phyloP scores from a whole-genome alignment of 2,888 invertebrate species.

The Helleia helle region DNA sequence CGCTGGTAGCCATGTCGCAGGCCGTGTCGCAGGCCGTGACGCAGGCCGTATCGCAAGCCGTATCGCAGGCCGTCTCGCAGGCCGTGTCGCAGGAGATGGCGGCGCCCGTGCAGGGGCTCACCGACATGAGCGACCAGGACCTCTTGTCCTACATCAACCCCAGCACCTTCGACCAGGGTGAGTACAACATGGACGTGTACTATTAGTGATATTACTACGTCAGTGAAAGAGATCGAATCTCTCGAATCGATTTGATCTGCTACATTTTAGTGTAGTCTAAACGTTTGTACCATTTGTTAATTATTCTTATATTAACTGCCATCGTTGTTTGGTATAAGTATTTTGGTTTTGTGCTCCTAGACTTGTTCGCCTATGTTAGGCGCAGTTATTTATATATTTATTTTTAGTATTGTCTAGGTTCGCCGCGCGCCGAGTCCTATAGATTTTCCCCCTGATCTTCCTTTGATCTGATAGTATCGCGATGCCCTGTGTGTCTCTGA shows the following conservation, averaged over 20 bases:
- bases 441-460: too few relatives aligned
- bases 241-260: neutral
- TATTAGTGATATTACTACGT: conserved; percentile 24
- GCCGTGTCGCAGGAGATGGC: conserved; percentile 68
- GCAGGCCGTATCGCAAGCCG: conserved; percentile 63
- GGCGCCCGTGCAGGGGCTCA: conserved; percentile 81
- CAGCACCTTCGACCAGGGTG: conserved; percentile 89
- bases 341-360: neutral
- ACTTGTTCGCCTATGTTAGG: neutral
- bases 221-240: neutral
- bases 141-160: conserved; percentile 92
- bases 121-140: conserved; percentile 90
- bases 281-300: conserved; percentile 42
- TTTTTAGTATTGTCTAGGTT: neutral
- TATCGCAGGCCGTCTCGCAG: conserved; percentile 62
- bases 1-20: conserved; percentile 62
- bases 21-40: conserved; percentile 67
- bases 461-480: too few relatives aligned
- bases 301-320: conserved; percentile 51
- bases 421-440: neutral
- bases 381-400: neutral
- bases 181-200: conserved; percentile 47
- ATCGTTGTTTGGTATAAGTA: neutral
- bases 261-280: too few relatives aligned
- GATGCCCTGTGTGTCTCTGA: too few relatives aligned